Conservation (phyloP, 92 coral and sea anemone genomes). For the Umimayanthus kanabou region DNA sequence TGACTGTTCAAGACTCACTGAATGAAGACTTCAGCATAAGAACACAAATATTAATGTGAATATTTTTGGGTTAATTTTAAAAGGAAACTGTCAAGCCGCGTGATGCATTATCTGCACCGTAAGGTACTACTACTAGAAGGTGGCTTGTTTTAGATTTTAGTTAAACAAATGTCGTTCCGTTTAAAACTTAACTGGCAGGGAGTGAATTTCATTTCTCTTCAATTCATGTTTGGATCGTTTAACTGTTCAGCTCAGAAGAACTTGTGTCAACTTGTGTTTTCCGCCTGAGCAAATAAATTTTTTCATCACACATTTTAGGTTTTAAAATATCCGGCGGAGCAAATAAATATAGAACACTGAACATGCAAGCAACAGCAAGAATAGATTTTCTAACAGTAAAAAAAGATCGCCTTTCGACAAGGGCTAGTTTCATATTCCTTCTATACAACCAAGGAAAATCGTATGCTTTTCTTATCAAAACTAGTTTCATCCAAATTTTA, state of each 20-base stretch:
- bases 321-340: not conserved
- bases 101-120: not conserved
- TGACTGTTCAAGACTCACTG: not conserved
- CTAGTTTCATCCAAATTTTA: no score
- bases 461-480: no score
- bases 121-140: not conserved
- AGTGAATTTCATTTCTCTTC: not conserved
- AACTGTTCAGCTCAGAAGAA: not conserved
- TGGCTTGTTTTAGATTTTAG: not conserved
- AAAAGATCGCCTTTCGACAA: not conserved
- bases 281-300: not conserved
- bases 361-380: not conserved
- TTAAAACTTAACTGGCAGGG: not conserved
- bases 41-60: not conserved
- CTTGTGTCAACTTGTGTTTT: conserved; percentile 1
- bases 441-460: not conserved
- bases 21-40: not conserved
- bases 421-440: no score
- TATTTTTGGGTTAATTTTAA: not conserved
- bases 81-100: not conserved
- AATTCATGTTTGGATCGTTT: not conserved
- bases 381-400: no score
- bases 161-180: not conserved
- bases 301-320: not conserved
- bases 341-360: not conserved